phyloP scores from a whole-genome alignment of 2,113 vertebrate species.

The Tetrao urogallus region DNA sequence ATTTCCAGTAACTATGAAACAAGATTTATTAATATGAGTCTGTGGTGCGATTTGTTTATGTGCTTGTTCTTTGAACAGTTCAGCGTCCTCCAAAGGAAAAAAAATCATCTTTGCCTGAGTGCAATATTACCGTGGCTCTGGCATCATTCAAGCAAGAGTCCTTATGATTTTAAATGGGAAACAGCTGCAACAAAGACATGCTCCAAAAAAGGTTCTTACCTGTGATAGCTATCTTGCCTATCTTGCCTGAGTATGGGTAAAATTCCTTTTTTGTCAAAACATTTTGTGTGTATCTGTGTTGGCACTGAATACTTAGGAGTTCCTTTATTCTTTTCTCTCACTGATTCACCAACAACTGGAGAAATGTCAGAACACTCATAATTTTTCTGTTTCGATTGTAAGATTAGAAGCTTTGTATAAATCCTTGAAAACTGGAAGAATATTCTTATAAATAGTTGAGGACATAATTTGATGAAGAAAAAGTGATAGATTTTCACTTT shows the following conservation, averaged over 20 bases:
- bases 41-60: accelerated
- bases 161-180: background rate
- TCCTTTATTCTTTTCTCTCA: background rate
- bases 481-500: background rate
- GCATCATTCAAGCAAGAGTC: background rate
- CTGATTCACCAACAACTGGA: background rate
- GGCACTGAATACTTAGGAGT: accelerated
- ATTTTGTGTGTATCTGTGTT: background rate
- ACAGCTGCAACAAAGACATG: background rate
- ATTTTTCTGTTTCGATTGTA: background rate
- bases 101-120: background rate
- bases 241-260: background rate
- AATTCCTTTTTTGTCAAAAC: background rate
- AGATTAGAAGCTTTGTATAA: background rate
- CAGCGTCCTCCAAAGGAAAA: background rate
- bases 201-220: background rate
- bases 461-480: background rate
- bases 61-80: background rate
- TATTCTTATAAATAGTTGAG: background rate
- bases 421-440: background rate
- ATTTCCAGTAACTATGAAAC: background rate
- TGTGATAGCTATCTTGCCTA: background rate
- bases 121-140: background rate
- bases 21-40: background rate
- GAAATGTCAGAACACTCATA: background rate